Base-by-base conservation (phyloP, 2,113 vertebrate genomes). In the Maccullochella peelii region DNA sequence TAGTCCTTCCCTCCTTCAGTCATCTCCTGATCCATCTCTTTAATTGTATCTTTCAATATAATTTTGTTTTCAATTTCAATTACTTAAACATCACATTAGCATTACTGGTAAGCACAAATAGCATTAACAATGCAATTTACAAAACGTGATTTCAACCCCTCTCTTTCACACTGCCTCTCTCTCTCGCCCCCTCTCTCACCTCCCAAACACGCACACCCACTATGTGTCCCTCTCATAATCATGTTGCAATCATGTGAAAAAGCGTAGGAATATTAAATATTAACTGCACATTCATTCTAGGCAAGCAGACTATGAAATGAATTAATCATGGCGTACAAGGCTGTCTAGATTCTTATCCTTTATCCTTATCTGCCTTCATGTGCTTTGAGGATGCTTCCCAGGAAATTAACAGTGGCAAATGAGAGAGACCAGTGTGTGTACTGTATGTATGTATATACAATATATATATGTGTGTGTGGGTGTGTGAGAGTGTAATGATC, bases 321-420 rank as follows among this genome's bases (percentile, higher is more conserved):
- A 95, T 94, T 90, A 94, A 93, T 95, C 86, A 95, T 93, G 80
- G 65, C 30, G 18, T 81, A 93, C 71, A 62, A 90, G 85, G 88
- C 83, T 77, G 87, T 92, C 80, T 47, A 71, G 82, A 88, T 91
- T 84, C 82, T 84, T 85, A 63, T 93, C 76, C 47, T 82, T 82
- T 65, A 61, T 74, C 58, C 61, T 83, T 82, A 86, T 89, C 85
- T 58, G 77, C 38, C 81, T 82, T 59, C 36, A 52, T 73, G 42
- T 69, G 80, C 54, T 57, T 47, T 72, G 77, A 77, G 67, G 82
- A 89, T 52, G 80, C 73, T 5, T 16, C 0, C 11, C 81, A 86
- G 87, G 89, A 92, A 87, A 92, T 93, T 65, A 89, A 65, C 71
- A 52, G 27, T 11, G 54, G 59, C 78, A 72, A 79, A 44, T 71